Conservation (phyloP, 1,140 invertebrate species). For the Anadara kagoshimensis region DNA sequence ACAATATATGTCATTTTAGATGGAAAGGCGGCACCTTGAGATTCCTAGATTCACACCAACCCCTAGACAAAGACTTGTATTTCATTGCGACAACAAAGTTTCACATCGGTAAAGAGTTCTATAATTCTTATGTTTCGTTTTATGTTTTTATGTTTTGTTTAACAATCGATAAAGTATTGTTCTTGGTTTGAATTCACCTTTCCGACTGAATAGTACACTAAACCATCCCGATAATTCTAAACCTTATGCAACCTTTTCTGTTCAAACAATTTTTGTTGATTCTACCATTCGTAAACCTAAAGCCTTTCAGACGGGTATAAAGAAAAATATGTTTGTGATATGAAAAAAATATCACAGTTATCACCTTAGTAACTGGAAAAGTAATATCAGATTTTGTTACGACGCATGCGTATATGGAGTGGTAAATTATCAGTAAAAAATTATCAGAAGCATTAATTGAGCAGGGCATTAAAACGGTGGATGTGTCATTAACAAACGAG, state of each 20-base stretch:
- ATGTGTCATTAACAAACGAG: conserved; percentile 32
- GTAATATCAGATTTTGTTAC: conserved; percentile 40
- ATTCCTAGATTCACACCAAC: not conserved
- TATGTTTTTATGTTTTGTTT: conserved; percentile 26
- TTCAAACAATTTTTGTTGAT: conserved; percentile 43
- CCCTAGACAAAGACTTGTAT: conserved; percentile 13
- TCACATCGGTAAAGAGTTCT: conserved; percentile 10
- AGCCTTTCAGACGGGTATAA: not conserved
- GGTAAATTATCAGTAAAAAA: conserved; percentile 16
- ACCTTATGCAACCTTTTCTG: conserved; percentile 19
- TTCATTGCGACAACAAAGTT: conserved; percentile 20
- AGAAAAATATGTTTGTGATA: conserved; percentile 19
- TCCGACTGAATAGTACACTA: conserved; percentile 21
- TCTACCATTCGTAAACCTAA: conserved; percentile 4
- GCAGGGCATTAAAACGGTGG: conserved; percentile 28
- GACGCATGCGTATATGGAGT: conserved; percentile 37
- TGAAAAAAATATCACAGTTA: too few species aligned
- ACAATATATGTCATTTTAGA: too few species aligned
- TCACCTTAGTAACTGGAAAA: conserved; percentile 36
- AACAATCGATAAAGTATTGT: conserved; percentile 16
- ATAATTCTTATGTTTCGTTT: conserved; percentile 5
- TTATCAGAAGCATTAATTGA: conserved; percentile 13
- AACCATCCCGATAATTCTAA: not conserved
- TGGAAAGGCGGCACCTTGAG: not conserved
- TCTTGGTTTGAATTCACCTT: conserved; percentile 39